These are phyloP conservation scores for Strigamia transsilvanica DNA, from an alignment of 2,888 invertebrate genomes.

Conservation along the genomic window DNA sequence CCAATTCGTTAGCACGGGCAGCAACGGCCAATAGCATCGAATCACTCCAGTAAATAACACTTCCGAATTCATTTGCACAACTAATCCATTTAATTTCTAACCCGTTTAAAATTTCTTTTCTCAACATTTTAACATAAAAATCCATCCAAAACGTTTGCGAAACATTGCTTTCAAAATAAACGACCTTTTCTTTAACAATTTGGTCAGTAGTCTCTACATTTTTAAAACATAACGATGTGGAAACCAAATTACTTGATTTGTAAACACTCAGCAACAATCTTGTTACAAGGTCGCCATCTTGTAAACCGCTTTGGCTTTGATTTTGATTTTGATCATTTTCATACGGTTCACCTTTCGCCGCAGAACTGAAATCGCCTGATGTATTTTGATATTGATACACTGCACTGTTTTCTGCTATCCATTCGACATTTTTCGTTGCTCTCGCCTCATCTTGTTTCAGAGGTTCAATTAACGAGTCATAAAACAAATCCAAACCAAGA, in stretches of 20 bases:
- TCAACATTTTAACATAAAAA: conserved; percentile 17
- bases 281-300: background rate
- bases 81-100: conserved; percentile 9
- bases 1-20: background rate
- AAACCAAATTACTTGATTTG: conserved; percentile 7
- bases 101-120: conserved; percentile 17
- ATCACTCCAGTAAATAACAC: background rate
- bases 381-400: background rate
- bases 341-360: background rate
- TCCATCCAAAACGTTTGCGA: conserved; percentile 30
- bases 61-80: background rate
- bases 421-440: background rate
- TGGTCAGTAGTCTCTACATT: background rate
- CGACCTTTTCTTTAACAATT: background rate
- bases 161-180: conserved; percentile 11
- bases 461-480: conserved; percentile 3
- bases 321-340: conserved; percentile 10
- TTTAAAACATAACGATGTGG: background rate
- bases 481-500: conserved; percentile 16
- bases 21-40: background rate
- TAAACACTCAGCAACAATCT: background rate
- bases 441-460: background rate
- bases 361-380: background rate
- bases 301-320: background rate
- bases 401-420: background rate